phyloP scores from a whole-genome alignment of 2,113 vertebrate genomes.

The Onychostruthus taczanowskii region DNA sequence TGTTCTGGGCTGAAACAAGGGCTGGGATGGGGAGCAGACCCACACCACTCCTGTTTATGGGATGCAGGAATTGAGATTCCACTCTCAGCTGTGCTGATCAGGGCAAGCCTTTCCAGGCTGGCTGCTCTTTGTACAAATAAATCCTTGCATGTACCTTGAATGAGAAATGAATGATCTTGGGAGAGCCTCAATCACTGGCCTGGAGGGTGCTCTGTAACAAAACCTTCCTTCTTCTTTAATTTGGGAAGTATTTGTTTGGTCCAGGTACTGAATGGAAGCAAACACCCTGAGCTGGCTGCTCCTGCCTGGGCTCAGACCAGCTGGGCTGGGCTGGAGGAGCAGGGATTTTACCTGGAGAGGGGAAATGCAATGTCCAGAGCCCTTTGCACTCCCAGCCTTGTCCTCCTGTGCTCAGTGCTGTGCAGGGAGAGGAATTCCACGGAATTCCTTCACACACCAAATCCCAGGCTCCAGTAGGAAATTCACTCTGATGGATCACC shows the following conservation, averaged over 20 bases:
- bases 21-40: not conserved
- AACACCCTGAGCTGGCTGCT: not conserved
- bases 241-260: not conserved
- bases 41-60: accelerated
- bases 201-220: not conserved
- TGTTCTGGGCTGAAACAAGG: not conserved
- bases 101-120: not conserved
- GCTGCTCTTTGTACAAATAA: no score
- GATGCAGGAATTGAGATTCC: not conserved
- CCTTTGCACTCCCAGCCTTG: not conserved
- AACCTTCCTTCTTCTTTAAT: not conserved
- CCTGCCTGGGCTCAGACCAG: not conserved
- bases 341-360: not conserved
- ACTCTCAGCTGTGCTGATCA: not conserved
- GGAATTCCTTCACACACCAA: not conserved
- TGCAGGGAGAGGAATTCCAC: not conserved
- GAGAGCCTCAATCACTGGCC: not conserved
- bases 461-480: not conserved
- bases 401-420: not conserved
- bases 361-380: slow-evolving; percentile 5
- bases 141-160: not conserved
- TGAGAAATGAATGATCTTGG: not conserved
- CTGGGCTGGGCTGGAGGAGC: not conserved
- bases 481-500: accelerated
- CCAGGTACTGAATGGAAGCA: not conserved